Evolutionary conservation across 2,888 invertebrate species (phyloP).

Genomic region (Pachydiplax longipennis): DNA sequence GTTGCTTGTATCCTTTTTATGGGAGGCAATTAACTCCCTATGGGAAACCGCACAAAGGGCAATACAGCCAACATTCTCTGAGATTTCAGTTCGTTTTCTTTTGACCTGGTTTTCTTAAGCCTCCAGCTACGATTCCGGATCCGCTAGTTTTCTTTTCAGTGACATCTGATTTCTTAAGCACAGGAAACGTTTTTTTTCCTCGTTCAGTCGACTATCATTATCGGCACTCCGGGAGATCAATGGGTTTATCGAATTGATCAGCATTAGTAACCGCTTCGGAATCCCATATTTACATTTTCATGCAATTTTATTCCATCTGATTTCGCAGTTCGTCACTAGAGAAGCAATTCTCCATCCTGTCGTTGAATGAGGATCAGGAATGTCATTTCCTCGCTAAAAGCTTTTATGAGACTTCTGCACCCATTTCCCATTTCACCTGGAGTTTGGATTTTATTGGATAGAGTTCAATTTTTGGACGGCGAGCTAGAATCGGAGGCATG

Average conservation of each 20-base stretch:
- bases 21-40: background rate
- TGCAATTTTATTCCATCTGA: background rate
- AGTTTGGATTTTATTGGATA: background rate
- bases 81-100: background rate
- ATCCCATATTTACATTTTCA: background rate
- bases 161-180: background rate
- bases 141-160: background rate
- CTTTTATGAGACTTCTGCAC: background rate
- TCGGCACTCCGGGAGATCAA: background rate
- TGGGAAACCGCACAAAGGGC: background rate
- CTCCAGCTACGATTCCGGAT: background rate
- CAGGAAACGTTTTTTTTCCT: background rate
- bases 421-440: background rate
- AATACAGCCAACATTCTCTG: background rate
- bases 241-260: background rate
- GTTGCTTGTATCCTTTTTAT: background rate
- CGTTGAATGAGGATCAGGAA: background rate
- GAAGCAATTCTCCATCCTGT: background rate
- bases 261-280: background rate
- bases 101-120: background rate
- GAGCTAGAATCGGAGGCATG: no score
- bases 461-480: background rate
- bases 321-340: background rate
- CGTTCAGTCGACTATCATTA: background rate
- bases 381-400: background rate